These are phyloP conservation scores for Metallyticus violacea DNA, from an alignment of 2,888 invertebrate genomes.

Conservation along the genomic window DNA sequence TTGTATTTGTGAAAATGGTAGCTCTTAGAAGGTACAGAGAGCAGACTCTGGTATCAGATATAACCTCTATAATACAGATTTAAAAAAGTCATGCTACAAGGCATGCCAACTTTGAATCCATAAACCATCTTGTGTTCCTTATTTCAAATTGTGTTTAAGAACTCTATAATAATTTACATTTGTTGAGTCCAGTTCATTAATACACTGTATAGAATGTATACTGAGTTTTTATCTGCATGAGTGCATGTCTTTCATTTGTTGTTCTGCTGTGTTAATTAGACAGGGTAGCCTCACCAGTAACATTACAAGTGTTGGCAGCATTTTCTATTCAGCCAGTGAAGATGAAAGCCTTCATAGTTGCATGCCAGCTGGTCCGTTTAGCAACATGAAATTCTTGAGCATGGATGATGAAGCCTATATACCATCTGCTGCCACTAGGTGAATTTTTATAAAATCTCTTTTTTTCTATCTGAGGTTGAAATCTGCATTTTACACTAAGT, in stretches of 20 bases:
- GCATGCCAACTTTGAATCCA: too few relatives aligned
- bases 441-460: not conserved
- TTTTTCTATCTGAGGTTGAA: not conserved
- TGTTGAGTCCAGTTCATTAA: too few relatives aligned
- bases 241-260: not conserved
- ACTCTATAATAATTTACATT: too few relatives aligned
- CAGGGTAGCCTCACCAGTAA: not conserved
- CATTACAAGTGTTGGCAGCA: not conserved
- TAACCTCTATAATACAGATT: too few relatives aligned
- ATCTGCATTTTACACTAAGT: too few relatives aligned
- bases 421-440: not conserved
- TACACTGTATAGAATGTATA: too few relatives aligned
- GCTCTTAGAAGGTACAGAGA: too few relatives aligned
- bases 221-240: not conserved
- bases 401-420: not conserved
- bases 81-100: too few relatives aligned
- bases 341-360: not conserved
- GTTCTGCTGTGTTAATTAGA: not conserved
- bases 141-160: too few relatives aligned
- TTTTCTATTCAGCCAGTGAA: not conserved
- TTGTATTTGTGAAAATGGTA: too few relatives aligned
- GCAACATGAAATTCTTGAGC: not conserved
- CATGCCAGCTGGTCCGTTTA: not conserved
- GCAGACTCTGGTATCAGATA: too few relatives aligned
- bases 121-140: too few relatives aligned